Evolutionary conservation across 2,888 invertebrate species (phyloP).

Genomic region (Plagiodera versicolora): DNA sequence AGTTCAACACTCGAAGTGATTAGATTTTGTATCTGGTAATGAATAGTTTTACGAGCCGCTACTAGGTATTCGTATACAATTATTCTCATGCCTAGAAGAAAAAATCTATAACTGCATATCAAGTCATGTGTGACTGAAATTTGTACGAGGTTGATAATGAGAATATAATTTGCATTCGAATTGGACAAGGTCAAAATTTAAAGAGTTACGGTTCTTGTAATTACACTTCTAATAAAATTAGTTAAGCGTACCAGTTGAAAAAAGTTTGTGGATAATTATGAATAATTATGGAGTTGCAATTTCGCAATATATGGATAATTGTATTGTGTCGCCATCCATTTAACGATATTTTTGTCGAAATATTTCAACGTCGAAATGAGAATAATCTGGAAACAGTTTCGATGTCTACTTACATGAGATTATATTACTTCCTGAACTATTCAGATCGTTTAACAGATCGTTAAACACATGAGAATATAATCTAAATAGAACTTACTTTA

Average conservation of each 20-base stretch:
- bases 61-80: no score
- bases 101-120: neutral
- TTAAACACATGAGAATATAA: neutral
- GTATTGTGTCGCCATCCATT: neutral
- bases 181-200: slow-evolving; percentile 19
- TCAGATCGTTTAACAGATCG: neutral
- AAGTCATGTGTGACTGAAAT: neutral
- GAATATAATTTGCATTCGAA: neutral
- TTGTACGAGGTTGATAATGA: neutral
- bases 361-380: neutral
- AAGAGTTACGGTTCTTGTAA: slow-evolving; percentile 14
- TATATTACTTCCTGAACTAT: neutral
- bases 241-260: neutral
- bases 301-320: neutral
- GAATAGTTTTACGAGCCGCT: no score
- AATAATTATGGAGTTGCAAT: neutral
- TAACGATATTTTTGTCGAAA: neutral
- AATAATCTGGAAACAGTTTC: neutral
- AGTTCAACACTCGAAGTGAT: no score
- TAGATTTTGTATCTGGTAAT: no score
- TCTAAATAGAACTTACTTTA: neutral
- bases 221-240: slow-evolving; percentile 18
- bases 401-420: neutral
- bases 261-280: neutral
- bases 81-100: neutral